Evolutionary conservation across 2,888 invertebrate genomes (phyloP).

Genomic region (Dascillus cervinus): DNA sequence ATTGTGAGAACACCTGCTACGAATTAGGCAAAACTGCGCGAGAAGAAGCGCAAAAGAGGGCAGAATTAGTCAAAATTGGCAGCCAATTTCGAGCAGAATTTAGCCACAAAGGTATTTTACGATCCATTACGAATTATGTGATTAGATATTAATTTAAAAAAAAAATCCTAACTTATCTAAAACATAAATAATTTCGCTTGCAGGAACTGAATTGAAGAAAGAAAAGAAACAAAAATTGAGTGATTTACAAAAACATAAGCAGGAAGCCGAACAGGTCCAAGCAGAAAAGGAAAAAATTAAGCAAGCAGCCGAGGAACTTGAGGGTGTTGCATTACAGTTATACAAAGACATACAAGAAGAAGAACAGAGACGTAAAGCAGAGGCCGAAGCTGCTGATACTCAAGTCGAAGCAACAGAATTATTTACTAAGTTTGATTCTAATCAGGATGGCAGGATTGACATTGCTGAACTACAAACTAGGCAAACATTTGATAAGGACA

Average conservation of each 20-base stretch:
- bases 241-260: conserved; percentile 62
- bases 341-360: conserved; percentile 64
- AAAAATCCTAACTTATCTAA: no score
- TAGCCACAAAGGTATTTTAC: conserved; percentile 68
- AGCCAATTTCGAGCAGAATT: conserved; percentile 66
- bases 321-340: conserved; percentile 67
- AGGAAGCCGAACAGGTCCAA: conserved; percentile 72
- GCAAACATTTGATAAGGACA: conserved; percentile 79
- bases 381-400: conserved; percentile 49
- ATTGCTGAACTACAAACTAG: conserved; percentile 62
- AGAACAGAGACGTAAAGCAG: conserved; percentile 51
- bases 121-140: no score
- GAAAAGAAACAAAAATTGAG: conserved; percentile 64
- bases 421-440: conserved; percentile 73
- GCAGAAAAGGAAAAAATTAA: conserved; percentile 70
- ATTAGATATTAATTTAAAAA: no score
- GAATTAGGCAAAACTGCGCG: conserved; percentile 73
- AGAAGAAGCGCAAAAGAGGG: conserved; percentile 61
- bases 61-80: conserved; percentile 72
- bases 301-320: conserved; percentile 62
- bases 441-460: conserved; percentile 68
- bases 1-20: conserved; percentile 71
- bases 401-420: conserved; percentile 61
- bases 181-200: no score
- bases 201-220: conserved; percentile 60